A percentile compares a stretch with the other conserved stretches of the same genome.
Conservation (phyloP, 2,888 invertebrate species). For the Alsophila aescularia region DNA sequence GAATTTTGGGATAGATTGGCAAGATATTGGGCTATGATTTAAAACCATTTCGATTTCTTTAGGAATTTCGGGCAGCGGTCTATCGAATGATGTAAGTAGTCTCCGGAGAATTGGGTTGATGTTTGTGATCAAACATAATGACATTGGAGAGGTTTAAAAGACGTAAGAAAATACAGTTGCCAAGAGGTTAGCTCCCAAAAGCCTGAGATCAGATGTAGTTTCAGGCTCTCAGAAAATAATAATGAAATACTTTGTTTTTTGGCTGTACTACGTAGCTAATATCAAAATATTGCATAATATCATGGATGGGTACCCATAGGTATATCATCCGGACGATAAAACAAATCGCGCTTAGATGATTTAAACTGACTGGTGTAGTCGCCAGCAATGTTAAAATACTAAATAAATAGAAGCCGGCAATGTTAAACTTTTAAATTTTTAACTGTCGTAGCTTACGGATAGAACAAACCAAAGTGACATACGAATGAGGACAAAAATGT, state of each 20-base stretch:
- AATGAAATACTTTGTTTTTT: constrained; percentile 23
- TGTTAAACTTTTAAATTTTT: too few relatives aligned
- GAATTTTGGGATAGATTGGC: not conserved
- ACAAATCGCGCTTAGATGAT: constrained; percentile 19
- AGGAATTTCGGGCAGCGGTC: constrained; percentile 65
- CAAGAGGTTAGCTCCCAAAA: not conserved
- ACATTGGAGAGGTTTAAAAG: constrained; percentile 6
- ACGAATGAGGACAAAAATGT: too few relatives aligned
- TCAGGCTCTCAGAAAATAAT: constrained; percentile 25
- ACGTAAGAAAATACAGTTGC: constrained; percentile 7
- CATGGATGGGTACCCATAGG: constrained; percentile 4
- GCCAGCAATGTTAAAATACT: too few relatives aligned
- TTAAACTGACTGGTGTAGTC: too few relatives aligned
- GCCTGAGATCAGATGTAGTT: constrained; percentile 19
- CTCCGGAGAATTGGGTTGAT: constrained; percentile 45
- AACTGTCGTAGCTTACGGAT: too few relatives aligned
- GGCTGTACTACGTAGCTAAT: constrained; percentile 28
- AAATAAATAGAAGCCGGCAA: too few relatives aligned
- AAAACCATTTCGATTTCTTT: constrained; percentile 80
- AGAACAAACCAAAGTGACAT: too few relatives aligned
- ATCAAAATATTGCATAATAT: constrained; percentile 23
- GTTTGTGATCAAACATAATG: constrained; percentile 16
- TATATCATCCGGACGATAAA: constrained; percentile 25
- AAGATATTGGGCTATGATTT: constrained; percentile 67
- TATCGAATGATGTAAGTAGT: constrained; percentile 42